phyloP scores from a whole-genome alignment of 2,888 invertebrate species.

The Tetragonula carbonaria region DNA sequence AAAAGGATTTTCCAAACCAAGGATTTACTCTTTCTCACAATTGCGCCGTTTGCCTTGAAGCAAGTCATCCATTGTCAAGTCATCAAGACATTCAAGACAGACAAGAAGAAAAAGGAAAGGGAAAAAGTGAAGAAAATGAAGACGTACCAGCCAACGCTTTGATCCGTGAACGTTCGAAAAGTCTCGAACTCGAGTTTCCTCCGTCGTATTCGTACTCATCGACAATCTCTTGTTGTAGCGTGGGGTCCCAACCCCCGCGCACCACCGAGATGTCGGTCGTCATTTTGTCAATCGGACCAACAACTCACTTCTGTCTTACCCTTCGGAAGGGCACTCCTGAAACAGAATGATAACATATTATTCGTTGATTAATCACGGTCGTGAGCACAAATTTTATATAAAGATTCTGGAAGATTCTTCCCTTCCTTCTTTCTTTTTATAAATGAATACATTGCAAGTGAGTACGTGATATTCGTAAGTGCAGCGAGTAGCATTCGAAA shows the following conservation, averaged over 20 bases:
- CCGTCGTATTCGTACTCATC: slow-evolving; percentile 99
- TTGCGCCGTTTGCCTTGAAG: no score
- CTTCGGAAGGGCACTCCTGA: slow-evolving; percentile 80
- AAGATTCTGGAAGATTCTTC: not conserved
- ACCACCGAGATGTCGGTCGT: slow-evolving; percentile 99
- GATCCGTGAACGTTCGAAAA: slow-evolving; percentile 99
- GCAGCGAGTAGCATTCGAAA: no score
- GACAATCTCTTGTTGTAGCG: slow-evolving; percentile 95
- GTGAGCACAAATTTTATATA: not conserved
- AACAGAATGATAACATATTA: slow-evolving; percentile 52
- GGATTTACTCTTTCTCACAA: no score
- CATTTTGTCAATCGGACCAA: slow-evolving; percentile 87
- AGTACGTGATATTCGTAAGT: no score
- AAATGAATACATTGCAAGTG: no score
- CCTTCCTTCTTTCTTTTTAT: no score
- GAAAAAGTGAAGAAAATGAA: not conserved
- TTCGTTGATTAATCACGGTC: not conserved
- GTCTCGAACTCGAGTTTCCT: slow-evolving; percentile 98
- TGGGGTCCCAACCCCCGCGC: slow-evolving; percentile 94
- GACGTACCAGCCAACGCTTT: slow-evolving; percentile 97
- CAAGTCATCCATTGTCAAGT: no score
- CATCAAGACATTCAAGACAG: no score
- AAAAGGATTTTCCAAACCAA: no score
- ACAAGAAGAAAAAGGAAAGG: not conserved
- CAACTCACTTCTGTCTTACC: slow-evolving; percentile 78